Evolutionary conservation across 2,113 vertebrate genomes (phyloP).

Genomic region (Cottus gobio): DNA sequence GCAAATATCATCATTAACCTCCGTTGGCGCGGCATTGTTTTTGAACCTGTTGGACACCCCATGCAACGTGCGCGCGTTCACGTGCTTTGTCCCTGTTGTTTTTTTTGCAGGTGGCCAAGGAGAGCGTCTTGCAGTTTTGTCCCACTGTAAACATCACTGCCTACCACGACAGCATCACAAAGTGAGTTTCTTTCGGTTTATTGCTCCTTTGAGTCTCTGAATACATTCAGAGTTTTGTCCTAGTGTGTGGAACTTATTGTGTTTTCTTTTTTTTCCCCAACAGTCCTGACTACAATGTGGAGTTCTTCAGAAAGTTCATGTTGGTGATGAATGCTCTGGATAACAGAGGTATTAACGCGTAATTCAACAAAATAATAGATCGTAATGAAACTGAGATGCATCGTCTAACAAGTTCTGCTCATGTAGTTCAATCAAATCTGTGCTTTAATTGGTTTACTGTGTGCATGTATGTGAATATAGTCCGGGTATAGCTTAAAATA

Average conservation of each 20-base stretch:
- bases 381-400: neutral
- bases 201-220: neutral
- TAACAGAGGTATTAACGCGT: conserved; percentile 89
- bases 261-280: conserved; percentile 12
- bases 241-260: neutral
- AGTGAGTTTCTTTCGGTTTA: conserved; percentile 82
- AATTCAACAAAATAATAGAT: neutral
- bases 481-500: neutral
- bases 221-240: neutral
- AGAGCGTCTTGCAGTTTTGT: conserved; percentile 95
- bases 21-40: neutral
- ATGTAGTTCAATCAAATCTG: neutral
- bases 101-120: conserved; percentile 93
- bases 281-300: conserved; percentile 97
- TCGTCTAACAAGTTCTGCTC: neutral
- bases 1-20: neutral
- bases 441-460: neutral
- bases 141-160: conserved; percentile 94
- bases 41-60: neutral
- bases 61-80: neutral
- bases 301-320: conserved; percentile 96
- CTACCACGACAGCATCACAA: conserved; percentile 99
- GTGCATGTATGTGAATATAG: neutral
- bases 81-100: conserved; percentile 23
- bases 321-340: conserved; percentile 99